Conservation (phyloP, 1,140 invertebrate species). For the Schlechtendalia chinensis region DNA sequence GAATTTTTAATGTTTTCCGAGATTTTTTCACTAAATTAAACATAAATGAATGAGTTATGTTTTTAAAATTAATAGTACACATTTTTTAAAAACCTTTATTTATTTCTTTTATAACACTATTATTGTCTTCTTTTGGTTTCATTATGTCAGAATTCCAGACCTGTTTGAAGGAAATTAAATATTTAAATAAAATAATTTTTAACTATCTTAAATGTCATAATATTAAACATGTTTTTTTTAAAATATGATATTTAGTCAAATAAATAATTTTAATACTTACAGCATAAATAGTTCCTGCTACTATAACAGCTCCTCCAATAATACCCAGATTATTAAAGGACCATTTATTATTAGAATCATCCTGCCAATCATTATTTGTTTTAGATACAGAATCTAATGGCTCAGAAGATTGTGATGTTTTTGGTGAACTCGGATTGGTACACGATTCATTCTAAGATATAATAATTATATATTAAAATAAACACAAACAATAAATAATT, state of each 20-base stretch:
- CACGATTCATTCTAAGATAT: neutral
- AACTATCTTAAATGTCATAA: neutral
- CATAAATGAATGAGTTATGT: neutral
- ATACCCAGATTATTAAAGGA: conserved; percentile 13
- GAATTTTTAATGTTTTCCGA: conserved; percentile 55
- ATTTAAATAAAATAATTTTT: conserved; percentile 17
- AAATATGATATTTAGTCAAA: neutral
- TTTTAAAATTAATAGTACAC: neutral
- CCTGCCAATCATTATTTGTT: neutral
- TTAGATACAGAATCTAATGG: neutral
- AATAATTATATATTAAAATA: neutral
- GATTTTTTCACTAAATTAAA: conserved; percentile 42
- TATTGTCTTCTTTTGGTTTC: conserved; percentile 5
- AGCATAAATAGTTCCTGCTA: conserved; percentile 45
- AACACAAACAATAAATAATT: neutral
- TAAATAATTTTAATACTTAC: conserved; percentile 34
- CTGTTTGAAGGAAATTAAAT: neutral
- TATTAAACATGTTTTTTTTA: neutral
- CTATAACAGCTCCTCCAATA: conserved; percentile 23
- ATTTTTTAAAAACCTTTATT: neutral
- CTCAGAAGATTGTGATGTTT: neutral
- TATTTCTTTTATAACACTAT: neutral
- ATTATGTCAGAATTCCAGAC: conserved; percentile 31
- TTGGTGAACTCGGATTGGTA: neutral
- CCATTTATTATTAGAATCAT: conserved; percentile 20